Evolutionary conservation across 2,797 vertebrate species (phyloP).

Genomic region (Hippopotamyrus pictus): DNA sequence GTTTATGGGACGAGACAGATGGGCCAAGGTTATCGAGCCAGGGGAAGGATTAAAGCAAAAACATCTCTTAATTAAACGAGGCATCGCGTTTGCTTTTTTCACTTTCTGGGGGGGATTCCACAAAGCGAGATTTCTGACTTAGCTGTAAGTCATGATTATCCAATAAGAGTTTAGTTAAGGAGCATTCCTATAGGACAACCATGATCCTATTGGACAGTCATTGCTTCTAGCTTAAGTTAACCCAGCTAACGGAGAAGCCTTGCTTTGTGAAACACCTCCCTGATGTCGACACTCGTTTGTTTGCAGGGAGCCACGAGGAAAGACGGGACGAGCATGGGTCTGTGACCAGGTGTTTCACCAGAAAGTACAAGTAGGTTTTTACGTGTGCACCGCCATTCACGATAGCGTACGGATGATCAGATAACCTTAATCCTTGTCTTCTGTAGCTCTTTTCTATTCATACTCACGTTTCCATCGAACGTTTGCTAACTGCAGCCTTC

Average conservation of each 20-base stretch:
- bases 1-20: not conserved
- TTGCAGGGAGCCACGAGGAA: conserved; percentile 62
- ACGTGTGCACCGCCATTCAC: not conserved
- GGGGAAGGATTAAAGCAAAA: not conserved
- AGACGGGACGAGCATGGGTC: conserved; percentile 61
- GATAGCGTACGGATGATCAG: not conserved
- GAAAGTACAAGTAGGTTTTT: conserved; percentile 68
- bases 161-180: not conserved
- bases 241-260: not conserved
- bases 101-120: not conserved
- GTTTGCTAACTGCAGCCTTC: conserved; percentile 51
- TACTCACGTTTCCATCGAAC: not conserved
- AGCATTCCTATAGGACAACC: not conserved
- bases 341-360: conserved; percentile 63
- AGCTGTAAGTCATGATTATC: not conserved
- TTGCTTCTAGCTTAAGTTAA: not conserved
- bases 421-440: not conserved
- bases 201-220: not conserved
- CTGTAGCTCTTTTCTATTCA: not conserved
- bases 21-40: not conserved
- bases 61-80: not conserved
- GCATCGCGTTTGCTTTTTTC: not conserved
- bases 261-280: not conserved
- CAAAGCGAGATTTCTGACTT: not conserved
- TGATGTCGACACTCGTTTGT: conserved; percentile 28